These are phyloP conservation scores for Myotis brandtii DNA, from an alignment of 2,113 vertebrate genomes.

Conservation along the genomic window DNA sequence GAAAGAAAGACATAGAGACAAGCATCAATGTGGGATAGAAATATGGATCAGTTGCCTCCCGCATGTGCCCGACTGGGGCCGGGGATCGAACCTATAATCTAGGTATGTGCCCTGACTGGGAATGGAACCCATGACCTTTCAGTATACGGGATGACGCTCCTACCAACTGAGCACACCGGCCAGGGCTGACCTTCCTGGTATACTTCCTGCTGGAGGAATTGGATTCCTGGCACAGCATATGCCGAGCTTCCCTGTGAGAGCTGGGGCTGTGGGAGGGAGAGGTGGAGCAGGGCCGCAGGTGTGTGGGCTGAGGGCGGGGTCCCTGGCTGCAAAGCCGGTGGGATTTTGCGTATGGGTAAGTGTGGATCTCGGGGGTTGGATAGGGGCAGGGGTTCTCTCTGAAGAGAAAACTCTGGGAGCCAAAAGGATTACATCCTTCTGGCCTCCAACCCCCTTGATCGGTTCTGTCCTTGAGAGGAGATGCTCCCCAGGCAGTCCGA, in stretches of 20 bases:
- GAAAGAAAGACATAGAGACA: neutral
- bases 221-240: neutral
- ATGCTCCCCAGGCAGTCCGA: neutral
- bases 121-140: neutral
- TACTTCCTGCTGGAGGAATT: neutral
- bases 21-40: no score
- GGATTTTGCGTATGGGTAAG: neutral
- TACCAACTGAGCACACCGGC: neutral
- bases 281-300: neutral
- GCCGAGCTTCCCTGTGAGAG: neutral
- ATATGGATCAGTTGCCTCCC: no score
- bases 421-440: neutral
- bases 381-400: neutral
- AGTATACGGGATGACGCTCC: neutral
- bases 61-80: no score
- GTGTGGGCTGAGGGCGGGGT: neutral
- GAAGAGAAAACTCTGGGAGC: conserved; percentile 15
- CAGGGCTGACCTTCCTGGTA: neutral
- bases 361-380: neutral
- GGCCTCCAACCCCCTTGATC: neutral
- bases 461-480: neutral
- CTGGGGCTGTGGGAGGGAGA: neutral
- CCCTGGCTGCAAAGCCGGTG: neutral
- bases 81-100: neutral
- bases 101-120: neutral